Evolutionary conservation across 2,888 invertebrate species (phyloP).

Genomic region (Leptothorax acervorum): DNA sequence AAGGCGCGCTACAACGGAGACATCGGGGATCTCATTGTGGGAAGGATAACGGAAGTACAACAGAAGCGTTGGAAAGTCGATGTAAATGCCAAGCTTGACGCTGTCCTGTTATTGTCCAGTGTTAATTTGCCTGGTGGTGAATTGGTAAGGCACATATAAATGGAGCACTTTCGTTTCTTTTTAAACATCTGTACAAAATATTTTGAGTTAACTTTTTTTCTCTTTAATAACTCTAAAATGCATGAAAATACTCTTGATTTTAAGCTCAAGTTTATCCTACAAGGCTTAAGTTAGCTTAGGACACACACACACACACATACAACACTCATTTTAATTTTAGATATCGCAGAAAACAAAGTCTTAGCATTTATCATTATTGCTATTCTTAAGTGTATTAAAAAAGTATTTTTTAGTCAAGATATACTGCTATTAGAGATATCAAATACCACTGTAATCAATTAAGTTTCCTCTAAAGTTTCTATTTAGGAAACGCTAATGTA

Average conservation of each 20-base stretch:
- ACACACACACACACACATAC: no score
- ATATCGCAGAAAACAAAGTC: background rate
- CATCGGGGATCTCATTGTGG: conserved; percentile 98
- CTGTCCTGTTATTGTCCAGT: conserved; percentile 94
- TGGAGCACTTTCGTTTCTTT: background rate
- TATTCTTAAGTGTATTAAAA: background rate
- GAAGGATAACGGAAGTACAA: conserved; percentile 97
- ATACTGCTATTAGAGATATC: background rate
- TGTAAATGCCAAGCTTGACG: conserved; percentile 95
- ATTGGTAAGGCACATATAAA: conserved; percentile 88
- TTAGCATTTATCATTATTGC: background rate
- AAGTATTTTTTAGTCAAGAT: background rate
- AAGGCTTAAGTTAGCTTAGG: background rate
- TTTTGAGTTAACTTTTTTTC: background rate
- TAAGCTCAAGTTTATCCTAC: background rate
- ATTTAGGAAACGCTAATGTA: background rate
- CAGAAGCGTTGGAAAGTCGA: conserved; percentile 98
- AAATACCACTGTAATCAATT: background rate
- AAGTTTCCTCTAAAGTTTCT: background rate
- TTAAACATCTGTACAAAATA: background rate
- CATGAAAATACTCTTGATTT: background rate
- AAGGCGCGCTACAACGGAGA: conserved; percentile 97
- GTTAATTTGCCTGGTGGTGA: conserved; percentile 99
- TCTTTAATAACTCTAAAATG: background rate
- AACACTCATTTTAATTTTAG: no score